These are phyloP conservation scores for Acrocephalus kingi DNA, from an alignment of 2,113 vertebrate genomes.

Conservation along the genomic window DNA sequence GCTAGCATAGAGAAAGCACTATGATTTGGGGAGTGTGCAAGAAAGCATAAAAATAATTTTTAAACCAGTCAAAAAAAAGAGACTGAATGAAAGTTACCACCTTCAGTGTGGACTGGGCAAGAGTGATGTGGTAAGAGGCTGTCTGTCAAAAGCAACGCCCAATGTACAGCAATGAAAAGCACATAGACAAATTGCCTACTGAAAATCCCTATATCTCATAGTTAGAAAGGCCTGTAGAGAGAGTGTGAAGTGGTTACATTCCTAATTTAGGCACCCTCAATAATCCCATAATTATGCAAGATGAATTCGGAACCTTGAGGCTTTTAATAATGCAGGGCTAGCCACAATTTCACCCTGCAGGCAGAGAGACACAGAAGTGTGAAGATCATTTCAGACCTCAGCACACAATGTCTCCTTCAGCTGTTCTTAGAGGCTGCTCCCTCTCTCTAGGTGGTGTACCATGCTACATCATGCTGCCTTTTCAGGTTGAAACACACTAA, in stretches of 20 bases:
- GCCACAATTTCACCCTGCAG: not conserved
- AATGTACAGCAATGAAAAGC: not conserved
- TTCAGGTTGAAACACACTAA: not conserved
- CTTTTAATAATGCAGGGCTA: not conserved
- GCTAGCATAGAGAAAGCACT: not conserved
- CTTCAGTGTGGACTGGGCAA: not conserved
- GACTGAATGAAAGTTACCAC: not conserved
- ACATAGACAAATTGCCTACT: not conserved
- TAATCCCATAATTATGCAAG: conserved; percentile 17
- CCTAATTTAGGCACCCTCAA: not conserved
- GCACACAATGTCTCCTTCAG: not conserved
- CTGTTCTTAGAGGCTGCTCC: not conserved
- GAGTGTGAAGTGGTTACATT: not conserved
- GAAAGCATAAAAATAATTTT: not conserved
- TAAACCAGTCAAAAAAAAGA: not conserved
- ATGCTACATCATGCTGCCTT: not conserved
- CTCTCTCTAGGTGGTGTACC: not conserved
- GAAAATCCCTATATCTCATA: not conserved
- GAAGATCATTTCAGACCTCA: not conserved
- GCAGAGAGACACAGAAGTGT: not conserved
- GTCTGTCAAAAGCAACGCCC: not conserved
- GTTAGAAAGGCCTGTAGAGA: not conserved
- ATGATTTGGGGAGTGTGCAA: not conserved
- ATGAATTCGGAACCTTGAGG: conserved; percentile 8
- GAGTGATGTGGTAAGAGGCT: not conserved